These are phyloP conservation scores for Anthoscopus minutus DNA, from an alignment of 2,113 vertebrate genomes.

Conservation along the genomic window DNA sequence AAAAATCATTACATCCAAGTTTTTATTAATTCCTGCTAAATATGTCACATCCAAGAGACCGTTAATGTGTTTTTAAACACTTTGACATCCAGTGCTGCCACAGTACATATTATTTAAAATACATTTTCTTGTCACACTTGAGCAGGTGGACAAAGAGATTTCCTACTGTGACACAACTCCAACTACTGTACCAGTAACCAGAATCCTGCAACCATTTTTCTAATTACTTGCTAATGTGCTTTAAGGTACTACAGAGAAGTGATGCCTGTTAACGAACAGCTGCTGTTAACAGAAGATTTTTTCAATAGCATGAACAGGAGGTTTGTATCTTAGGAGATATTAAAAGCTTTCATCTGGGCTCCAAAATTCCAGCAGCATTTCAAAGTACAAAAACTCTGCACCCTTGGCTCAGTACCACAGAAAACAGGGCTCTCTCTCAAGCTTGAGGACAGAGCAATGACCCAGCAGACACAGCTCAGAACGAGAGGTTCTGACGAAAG, in stretches of 20 bases:
- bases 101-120: neutral
- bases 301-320: neutral
- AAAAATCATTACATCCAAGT: neutral
- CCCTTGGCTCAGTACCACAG: accelerated
- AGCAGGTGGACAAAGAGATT: neutral
- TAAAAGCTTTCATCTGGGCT: neutral
- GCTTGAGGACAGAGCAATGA: neutral
- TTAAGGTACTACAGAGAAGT: neutral
- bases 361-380: neutral
- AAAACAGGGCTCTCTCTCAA: neutral
- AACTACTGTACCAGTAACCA: neutral
- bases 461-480: neutral
- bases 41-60: neutral
- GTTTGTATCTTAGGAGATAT: neutral
- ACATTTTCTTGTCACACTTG: neutral
- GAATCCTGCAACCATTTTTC: neutral
- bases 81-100: neutral
- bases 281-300: neutral
- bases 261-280: neutral
- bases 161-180: neutral
- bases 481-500: neutral
- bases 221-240: neutral
- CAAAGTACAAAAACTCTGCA: neutral
- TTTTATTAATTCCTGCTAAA: neutral
- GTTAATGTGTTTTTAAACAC: neutral